These are phyloP conservation scores for Pasiphila rectangulata DNA, from an alignment of 2,888 invertebrate species.

Conservation along the genomic window DNA sequence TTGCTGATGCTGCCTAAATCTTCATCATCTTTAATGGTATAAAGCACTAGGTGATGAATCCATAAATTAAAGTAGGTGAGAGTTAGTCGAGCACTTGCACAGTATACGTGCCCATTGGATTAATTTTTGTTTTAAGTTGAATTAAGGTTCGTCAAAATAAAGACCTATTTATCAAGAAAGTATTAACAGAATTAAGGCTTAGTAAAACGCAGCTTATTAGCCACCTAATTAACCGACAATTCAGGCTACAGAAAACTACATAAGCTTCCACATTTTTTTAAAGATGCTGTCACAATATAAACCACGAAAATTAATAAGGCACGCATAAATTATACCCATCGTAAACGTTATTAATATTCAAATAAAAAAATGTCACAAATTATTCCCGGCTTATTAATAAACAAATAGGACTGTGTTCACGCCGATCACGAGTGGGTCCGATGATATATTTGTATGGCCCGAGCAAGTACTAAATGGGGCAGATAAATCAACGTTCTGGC, in stretches of 20 bases:
- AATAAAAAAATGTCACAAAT: conserved; percentile 31
- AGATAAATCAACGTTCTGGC: conserved; percentile 53
- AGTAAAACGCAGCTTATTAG: too few relatives aligned
- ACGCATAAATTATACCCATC: conserved; percentile 25
- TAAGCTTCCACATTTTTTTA: neutral
- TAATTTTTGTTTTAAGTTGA: too few relatives aligned
- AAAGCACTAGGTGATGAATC: too few relatives aligned
- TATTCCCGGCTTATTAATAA: conserved; percentile 39
- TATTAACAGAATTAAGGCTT: too few relatives aligned
- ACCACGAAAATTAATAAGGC: conserved; percentile 1
- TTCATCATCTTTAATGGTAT: too few relatives aligned
- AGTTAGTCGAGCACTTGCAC: too few relatives aligned
- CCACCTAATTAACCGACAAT: neutral
- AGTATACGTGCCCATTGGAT: too few relatives aligned
- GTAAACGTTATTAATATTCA: conserved; percentile 29
- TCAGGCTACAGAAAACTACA: neutral
- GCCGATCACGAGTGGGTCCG: conserved; percentile 48
- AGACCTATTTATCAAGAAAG: too few relatives aligned
- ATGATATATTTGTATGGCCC: conserved; percentile 58
- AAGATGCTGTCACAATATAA: neutral
- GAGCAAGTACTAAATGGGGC: conserved; percentile 53
- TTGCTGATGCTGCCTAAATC: too few relatives aligned
- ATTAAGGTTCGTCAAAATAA: too few relatives aligned
- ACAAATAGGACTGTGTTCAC: conserved; percentile 48
- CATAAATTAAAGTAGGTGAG: too few relatives aligned